Conservation (phyloP, 1,140 invertebrate genomes). For the Heliconius himera region DNA sequence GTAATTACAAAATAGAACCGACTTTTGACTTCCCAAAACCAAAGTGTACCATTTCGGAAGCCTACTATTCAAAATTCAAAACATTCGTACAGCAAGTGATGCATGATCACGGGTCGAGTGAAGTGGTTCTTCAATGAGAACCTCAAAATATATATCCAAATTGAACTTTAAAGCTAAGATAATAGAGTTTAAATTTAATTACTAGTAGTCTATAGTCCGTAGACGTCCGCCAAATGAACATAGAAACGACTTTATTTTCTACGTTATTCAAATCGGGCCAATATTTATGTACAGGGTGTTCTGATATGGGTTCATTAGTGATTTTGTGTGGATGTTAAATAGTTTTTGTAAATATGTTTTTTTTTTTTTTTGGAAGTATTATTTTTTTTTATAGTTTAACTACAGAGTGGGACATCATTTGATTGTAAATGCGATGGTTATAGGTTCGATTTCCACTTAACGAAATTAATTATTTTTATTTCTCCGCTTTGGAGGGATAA, state of each 20-base stretch:
- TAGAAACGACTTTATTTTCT: slow-evolving; percentile 72
- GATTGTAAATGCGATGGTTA: too few species aligned
- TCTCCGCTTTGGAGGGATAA: too few species aligned
- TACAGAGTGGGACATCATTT: too few species aligned
- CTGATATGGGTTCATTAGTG: slow-evolving; percentile 23
- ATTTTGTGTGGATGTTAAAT: not conserved
- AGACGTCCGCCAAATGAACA: slow-evolving; percentile 70
- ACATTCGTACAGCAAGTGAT: slow-evolving; percentile 68
- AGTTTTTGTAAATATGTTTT: not conserved
- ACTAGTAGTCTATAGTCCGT: slow-evolving; percentile 38
- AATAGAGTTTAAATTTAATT: slow-evolving; percentile 9
- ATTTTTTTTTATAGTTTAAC: too few species aligned
- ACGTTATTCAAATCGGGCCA: slow-evolving; percentile 73
- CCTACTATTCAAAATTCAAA: slow-evolving; percentile 60
- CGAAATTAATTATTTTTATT: too few species aligned
- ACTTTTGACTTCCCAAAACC: slow-evolving; percentile 38
- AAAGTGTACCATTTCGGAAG: slow-evolving; percentile 53
- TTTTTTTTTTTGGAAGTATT: too few species aligned
- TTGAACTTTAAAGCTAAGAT: slow-evolving; percentile 28
- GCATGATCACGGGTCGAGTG: slow-evolving; percentile 73
- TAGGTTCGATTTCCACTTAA: too few species aligned
- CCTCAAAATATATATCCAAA: slow-evolving; percentile 32
- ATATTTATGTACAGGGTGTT: slow-evolving; percentile 67
- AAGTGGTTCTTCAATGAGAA: slow-evolving; percentile 59
- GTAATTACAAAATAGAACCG: slow-evolving; percentile 38